These are phyloP conservation scores for Thunnus thynnus DNA, from an alignment of 2,113 vertebrate genomes.

Conservation along the genomic window DNA sequence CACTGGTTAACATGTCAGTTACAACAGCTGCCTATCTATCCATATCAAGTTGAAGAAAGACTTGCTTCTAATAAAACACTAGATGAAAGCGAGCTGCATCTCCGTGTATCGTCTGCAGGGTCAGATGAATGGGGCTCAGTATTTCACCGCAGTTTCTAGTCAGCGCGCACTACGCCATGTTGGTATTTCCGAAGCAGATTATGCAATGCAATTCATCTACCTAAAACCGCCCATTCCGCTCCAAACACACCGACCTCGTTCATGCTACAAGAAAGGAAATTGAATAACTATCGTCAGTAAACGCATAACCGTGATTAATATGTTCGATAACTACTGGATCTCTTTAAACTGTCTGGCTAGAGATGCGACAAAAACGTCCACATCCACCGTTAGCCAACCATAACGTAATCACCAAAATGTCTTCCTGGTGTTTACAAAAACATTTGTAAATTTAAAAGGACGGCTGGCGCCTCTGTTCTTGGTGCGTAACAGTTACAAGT, in stretches of 20 bases:
- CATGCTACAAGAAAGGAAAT: not conserved
- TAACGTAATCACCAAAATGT: conserved; percentile 74
- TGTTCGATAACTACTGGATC: not conserved
- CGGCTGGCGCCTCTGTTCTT: not conserved
- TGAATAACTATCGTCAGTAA: too few relatives aligned
- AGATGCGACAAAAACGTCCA: conserved; percentile 68
- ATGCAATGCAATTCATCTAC: conserved; percentile 80
- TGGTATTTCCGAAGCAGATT: conserved; percentile 83
- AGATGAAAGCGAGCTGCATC: conserved; percentile 68
- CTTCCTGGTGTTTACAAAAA: conserved; percentile 71
- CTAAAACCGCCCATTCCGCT: conserved; percentile 64
- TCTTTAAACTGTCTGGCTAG: not conserved
- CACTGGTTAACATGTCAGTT: not conserved
- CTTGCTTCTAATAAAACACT: conserved; percentile 11
- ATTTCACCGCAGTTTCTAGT: conserved; percentile 82
- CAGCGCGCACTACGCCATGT: conserved; percentile 82
- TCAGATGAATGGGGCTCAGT: conserved; percentile 79
- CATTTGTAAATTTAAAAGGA: conserved; percentile 3
- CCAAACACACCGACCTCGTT: conserved; percentile 48
- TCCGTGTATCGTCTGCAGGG: conserved; percentile 68
- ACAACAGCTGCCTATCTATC: not conserved
- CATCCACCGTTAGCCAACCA: conserved; percentile 51
- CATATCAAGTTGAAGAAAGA: not conserved
- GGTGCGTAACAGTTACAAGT: not conserved
- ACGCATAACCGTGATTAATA: not conserved